Percentiles rank a stretch among this genome's conserved stretches.
phyloP scores from a whole-genome alignment of 64 coral and sea anemone species.

The Pocillopora verrucosa region DNA sequence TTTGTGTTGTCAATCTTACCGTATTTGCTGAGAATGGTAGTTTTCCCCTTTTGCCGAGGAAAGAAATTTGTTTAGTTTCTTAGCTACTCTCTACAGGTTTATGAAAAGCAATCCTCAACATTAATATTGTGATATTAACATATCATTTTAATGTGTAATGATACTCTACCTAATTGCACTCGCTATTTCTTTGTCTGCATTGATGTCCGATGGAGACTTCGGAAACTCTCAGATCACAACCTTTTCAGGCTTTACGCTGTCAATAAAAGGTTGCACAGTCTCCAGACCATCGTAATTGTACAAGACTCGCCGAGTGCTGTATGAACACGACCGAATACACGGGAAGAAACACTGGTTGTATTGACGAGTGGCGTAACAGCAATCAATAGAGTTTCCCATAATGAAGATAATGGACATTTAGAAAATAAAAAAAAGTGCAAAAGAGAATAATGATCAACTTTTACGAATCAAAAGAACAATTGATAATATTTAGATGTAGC shows the following conservation, averaged over 20 bases:
- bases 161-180: conserved; percentile 5
- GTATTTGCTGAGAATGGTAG: too few species aligned
- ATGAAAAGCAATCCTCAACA: too few species aligned
- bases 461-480: too few species aligned
- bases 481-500: too few species aligned
- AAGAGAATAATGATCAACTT: background rate
- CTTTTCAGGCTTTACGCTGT: conserved; percentile 22
- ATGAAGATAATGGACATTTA: too few species aligned
- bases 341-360: conserved; percentile 30
- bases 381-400: conserved; percentile 24
- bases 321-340: conserved; percentile 17
- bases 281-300: conserved; percentile 56
- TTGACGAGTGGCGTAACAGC: conserved; percentile 26
- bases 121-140: too few species aligned
- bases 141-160: background rate
- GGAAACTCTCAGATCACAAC: conserved; percentile 3
- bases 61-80: too few species aligned
- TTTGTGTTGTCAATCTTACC: too few species aligned
- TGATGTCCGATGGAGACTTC: background rate
- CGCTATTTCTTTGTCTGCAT: conserved; percentile 10
- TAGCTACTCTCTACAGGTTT: too few species aligned
- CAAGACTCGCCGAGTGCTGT: conserved; percentile 25
- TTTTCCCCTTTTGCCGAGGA: too few species aligned
- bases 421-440: background rate
- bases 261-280: conserved; percentile 28